Evolutionary conservation across 2,888 invertebrate species (phyloP).

Genomic region (Metopia argyrocephala): DNA sequence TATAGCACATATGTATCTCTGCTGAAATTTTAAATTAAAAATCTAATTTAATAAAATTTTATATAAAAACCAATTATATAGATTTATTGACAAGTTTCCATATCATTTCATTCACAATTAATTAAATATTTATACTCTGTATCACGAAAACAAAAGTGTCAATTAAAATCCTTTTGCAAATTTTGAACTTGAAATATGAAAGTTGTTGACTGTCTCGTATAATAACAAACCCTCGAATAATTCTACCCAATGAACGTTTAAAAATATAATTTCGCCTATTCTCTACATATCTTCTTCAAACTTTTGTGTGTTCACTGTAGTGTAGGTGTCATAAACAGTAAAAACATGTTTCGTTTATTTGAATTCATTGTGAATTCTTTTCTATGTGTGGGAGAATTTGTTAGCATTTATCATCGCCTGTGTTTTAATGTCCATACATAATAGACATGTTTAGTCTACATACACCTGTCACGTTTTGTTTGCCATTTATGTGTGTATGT

Average conservation of each 20-base stretch:
- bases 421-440: background rate
- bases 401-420: too few relatives aligned
- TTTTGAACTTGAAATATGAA: background rate
- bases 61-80: too few relatives aligned
- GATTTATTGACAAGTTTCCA: background rate
- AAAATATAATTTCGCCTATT: background rate
- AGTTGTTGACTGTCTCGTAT: background rate
- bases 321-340: slow-evolving; percentile 14
- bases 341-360: background rate
- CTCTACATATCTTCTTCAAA: background rate
- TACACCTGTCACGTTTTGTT: slow-evolving; percentile 22
- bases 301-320: too few relatives aligned
- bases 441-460: background rate
- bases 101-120: background rate
- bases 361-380: too few relatives aligned
- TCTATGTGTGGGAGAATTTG: too few relatives aligned
- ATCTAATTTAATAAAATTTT: too few relatives aligned
- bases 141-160: background rate
- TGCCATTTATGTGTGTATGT: background rate
- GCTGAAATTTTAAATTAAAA: too few relatives aligned
- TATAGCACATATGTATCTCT: too few relatives aligned
- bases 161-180: background rate
- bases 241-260: background rate
- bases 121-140: background rate
- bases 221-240: background rate